Evolutionary conservation across 2,888 invertebrate genomes (phyloP).

Genomic region (Sialis lutaria): DNA sequence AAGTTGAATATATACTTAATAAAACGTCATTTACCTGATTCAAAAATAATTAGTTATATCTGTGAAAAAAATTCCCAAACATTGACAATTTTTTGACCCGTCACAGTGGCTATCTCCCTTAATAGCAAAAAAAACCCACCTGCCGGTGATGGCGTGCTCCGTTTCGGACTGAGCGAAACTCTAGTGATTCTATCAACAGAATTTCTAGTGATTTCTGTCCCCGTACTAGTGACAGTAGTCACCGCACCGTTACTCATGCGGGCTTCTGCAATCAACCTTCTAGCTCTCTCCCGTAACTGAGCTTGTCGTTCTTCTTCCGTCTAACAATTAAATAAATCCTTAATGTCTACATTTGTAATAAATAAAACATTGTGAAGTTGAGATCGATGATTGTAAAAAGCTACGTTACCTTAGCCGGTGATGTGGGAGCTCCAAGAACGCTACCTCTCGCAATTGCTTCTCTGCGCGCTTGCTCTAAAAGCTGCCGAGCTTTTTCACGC

Average conservation of each 20-base stretch:
- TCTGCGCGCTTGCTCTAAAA: conserved; percentile 62
- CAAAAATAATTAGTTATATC: no score
- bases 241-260: conserved; percentile 34
- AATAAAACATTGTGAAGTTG: conserved; percentile 14
- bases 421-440: conserved; percentile 15
- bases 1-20: no score
- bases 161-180: conserved; percentile 3
- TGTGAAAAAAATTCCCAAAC: no score
- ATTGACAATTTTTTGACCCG: no score
- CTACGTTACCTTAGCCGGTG: conserved; percentile 28
- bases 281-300: conserved; percentile 71
- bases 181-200: neutral
- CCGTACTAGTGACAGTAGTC: conserved; percentile 19
- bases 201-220: conserved; percentile 1
- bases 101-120: no score
- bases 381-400: conserved; percentile 8
- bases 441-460: conserved; percentile 36
- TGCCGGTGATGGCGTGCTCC: conserved; percentile 2
- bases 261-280: conserved; percentile 77
- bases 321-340: conserved; percentile 12
- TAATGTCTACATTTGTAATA: neutral
- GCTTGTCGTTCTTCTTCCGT: conserved; percentile 76
- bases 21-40: no score
- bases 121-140: no score
- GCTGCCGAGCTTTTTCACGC: conserved; percentile 64